Evolutionary conservation across 2,797 vertebrate species (phyloP).

Genomic region (Peromyscus melanophrys): DNA sequence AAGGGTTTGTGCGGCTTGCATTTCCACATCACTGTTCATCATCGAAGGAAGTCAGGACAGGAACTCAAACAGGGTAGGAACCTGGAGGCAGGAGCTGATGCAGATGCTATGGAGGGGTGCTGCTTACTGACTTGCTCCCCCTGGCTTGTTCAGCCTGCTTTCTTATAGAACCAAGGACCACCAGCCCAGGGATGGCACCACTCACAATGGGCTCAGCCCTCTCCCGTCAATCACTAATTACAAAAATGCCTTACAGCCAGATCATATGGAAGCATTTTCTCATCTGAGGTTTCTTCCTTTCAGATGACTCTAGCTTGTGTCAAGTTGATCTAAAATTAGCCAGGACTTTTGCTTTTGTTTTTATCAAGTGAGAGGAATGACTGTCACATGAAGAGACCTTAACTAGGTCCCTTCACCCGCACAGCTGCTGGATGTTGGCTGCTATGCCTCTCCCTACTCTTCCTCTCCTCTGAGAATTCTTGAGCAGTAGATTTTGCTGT

Average conservation of each 20-base stretch:
- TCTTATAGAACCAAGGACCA: background rate
- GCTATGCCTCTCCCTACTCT: background rate
- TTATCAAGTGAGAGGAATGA: slow-evolving; percentile 28
- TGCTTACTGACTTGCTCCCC: background rate
- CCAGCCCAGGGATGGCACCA: background rate
- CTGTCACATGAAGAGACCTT: background rate
- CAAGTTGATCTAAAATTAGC: background rate
- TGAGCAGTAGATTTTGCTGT: slow-evolving; percentile 20
- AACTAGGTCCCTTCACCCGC: background rate
- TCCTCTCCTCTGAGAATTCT: slow-evolving; percentile 28
- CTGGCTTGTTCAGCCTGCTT: background rate
- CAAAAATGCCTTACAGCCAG: background rate
- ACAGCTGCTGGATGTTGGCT: background rate
- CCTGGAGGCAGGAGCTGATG: background rate
- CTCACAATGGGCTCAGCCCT: background rate
- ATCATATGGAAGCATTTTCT: background rate
- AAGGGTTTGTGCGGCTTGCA: background rate
- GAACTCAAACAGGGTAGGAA: background rate
- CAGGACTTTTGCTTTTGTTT: slow-evolving; percentile 34
- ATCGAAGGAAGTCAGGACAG: background rate
- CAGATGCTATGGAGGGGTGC: background rate
- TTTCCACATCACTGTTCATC: background rate
- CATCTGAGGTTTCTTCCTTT: background rate
- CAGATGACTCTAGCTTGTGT: background rate
- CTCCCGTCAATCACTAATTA: background rate